Evolutionary conservation across 2,113 vertebrate species (phyloP).

Genomic region (Notechis scutatus): DNA sequence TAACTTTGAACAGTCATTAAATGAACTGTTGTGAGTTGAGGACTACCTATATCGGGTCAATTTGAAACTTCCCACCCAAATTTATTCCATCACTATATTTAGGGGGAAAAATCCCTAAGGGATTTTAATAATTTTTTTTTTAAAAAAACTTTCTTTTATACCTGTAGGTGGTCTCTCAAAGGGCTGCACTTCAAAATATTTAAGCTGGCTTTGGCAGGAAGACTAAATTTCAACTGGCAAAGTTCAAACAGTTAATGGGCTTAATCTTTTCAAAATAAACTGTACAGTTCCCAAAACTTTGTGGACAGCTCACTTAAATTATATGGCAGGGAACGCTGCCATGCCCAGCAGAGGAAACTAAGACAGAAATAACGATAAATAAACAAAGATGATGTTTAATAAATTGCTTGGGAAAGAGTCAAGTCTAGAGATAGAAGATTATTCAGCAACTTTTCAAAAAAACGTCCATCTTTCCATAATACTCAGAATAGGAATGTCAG

Average conservation of each 20-base stretch:
- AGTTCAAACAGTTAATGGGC: slow-evolving; percentile 30
- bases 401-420: slow-evolving; percentile 31
- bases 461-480: slow-evolving; percentile 19
- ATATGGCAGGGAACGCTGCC: not conserved
- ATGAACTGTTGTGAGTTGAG: not conserved
- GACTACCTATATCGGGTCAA: not conserved
- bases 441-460: not conserved
- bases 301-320: not conserved
- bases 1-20: not conserved
- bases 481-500: slow-evolving; percentile 20
- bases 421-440: slow-evolving; percentile 16
- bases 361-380: not conserved
- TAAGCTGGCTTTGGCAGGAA: slow-evolving; percentile 20
- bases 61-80: not conserved
- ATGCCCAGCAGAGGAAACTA: slow-evolving; percentile 28
- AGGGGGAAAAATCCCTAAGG: not conserved
- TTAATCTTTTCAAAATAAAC: slow-evolving; percentile 13
- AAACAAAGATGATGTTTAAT: slow-evolving; percentile 18
- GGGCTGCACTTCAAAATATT: slow-evolving; percentile 13
- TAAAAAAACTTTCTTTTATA: not conserved
- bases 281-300: not conserved
- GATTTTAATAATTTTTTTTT: not conserved
- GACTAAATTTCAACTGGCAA: slow-evolving; percentile 29
- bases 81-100: not conserved
- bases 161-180: slow-evolving; percentile 7